Conservation (phyloP, 2,113 vertebrate genomes). For the Nanorana parkeri region DNA sequence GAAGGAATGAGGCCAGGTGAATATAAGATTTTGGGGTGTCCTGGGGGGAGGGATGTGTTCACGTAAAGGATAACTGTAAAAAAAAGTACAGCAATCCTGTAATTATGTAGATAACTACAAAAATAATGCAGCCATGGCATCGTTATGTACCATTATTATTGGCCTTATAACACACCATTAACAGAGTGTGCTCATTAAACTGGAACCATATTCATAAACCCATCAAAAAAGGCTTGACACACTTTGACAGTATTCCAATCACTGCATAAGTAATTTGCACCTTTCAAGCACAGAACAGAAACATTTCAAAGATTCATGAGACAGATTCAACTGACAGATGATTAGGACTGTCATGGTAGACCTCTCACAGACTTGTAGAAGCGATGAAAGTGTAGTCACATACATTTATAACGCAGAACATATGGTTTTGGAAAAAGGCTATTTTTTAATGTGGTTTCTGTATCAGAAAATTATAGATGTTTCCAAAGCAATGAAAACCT, state of each 20-base stretch:
- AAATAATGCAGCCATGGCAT: too few species aligned
- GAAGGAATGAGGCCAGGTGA: too few species aligned
- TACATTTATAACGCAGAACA: neutral
- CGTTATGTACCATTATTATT: too few species aligned
- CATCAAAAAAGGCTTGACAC: neutral
- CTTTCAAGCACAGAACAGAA: neutral
- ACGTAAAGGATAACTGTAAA: too few species aligned
- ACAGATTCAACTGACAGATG: neutral
- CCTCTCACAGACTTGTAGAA: neutral
- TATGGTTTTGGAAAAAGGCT: too few species aligned
- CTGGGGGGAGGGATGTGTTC: too few species aligned
- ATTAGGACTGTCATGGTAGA: neutral
- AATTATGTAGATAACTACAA: too few species aligned
- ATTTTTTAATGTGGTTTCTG: neutral
- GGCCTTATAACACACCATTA: neutral
- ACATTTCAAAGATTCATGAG: neutral
- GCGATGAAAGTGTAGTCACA: neutral
- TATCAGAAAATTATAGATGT: neutral
- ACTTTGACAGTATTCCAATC: slow-evolving; percentile 9
- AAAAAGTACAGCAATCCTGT: too few species aligned
- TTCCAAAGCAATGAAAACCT: too few species aligned
- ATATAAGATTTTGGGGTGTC: too few species aligned
- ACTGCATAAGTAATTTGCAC: slow-evolving; percentile 20
- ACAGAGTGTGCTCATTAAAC: slow-evolving; percentile 1
- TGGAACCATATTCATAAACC: neutral